Evolutionary conservation across 2,888 invertebrate genomes (phyloP).

Genomic region (Drosophila eohydei): DNA sequence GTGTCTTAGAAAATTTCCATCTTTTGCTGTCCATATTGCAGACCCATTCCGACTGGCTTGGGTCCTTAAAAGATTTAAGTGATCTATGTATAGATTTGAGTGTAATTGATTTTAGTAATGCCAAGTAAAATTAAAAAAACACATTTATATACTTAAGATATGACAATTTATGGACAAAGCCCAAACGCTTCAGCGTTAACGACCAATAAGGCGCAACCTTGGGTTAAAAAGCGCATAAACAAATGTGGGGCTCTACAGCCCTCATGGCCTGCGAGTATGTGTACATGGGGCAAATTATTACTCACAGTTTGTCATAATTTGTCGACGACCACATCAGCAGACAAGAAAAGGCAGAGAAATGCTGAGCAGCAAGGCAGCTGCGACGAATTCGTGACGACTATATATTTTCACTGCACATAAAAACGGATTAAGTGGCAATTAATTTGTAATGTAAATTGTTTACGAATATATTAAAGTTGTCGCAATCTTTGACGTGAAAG

Average conservation of each 20-base stretch:
- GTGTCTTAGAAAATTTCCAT: background rate
- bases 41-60: no score
- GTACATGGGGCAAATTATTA: slow-evolving; percentile 49
- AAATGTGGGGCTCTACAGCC: slow-evolving; percentile 38
- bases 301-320: slow-evolving; percentile 71
- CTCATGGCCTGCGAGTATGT: background rate
- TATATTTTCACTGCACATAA: slow-evolving; percentile 35
- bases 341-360: slow-evolving; percentile 15
- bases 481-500: background rate
- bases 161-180: slow-evolving; percentile 26
- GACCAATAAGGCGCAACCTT: slow-evolving; percentile 54
- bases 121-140: background rate
- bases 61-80: background rate
- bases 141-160: background rate
- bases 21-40: background rate
- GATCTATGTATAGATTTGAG: background rate
- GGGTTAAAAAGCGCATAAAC: slow-evolving; percentile 66
- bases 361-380: slow-evolving; percentile 8
- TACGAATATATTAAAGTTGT: slow-evolving; percentile 60
- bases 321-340: slow-evolving; percentile 36
- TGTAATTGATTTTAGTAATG: background rate
- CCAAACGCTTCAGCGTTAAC: slow-evolving; percentile 38
- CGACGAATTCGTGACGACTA: slow-evolving; percentile 22
- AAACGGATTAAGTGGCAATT: slow-evolving; percentile 52
- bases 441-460: slow-evolving; percentile 51